Base-by-base conservation (phyloP, 2,113 vertebrate genomes). In the Ageneiosus marmoratus region DNA sequence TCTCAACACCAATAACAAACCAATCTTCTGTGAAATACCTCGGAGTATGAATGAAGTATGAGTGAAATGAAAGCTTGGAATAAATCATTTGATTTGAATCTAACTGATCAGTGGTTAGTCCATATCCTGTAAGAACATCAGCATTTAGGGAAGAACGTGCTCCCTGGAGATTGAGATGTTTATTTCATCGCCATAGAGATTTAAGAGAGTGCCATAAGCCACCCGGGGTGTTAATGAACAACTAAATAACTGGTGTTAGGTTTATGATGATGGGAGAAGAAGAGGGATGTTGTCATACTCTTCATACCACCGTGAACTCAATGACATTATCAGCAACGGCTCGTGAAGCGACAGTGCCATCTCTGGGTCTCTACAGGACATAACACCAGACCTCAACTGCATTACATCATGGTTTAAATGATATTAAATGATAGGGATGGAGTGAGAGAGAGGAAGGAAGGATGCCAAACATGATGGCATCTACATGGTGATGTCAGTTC, bases 331-430 rank as follows among this genome's bases (percentile, higher is more conserved):
- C 34, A 9, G 2, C 16, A 0, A 4, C 10, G 24, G 3, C n/a
- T 37, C 74, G 27, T 86, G 79, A 84, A 85, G 34, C 83, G 53
- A 77, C 65, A 88, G 74, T 73, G 79, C 88, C 90, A 87, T 82
- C 90, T 82, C 53, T 27, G 80, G 88, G 78, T 62, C n/a, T 58
- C 27, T 55, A 8, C 5, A 11, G 10, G 63, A 27, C 56, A 16
- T 81, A 87, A 87, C 67, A 67, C 82, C 22, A 3, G 87, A 83
- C 60, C 29, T 27, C 69, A 50, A 74, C 20, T 53, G 79, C 53
- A 90, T 89, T 87, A 90, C 89, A 84, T 89, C 89, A 88, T 86
- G 11, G 15, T 24, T 73, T 67, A 79, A 65, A 32, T 51, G 44
- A 73, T 20, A 8, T 50, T 34, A 24, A 82, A 15, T 48, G 74